Percentiles rank a stretch among this genome's conserved stretches.
Evolutionary conservation across 2,888 invertebrate genomes (phyloP).

Genomic region (Drosophila emarginata): DNA sequence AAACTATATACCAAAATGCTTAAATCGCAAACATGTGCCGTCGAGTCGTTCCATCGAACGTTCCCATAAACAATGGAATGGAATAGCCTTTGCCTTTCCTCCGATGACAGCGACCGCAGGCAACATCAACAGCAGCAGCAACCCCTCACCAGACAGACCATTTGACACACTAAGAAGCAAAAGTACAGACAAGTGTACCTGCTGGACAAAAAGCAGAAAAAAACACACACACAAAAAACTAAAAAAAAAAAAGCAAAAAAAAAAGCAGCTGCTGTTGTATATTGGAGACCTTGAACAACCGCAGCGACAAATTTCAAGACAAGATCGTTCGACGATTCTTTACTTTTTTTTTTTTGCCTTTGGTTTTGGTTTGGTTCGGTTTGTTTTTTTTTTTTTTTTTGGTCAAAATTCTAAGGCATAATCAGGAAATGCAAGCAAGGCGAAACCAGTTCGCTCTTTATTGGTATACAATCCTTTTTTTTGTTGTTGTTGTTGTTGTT

Average conservation of each 20-base stretch:
- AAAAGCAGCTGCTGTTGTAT: constrained; percentile 60
- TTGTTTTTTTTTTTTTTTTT: constrained; percentile 20
- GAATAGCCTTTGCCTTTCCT: constrained; percentile 23
- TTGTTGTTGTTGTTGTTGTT: constrained; percentile 23
- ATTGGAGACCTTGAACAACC: constrained; percentile 65
- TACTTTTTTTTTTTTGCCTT: not conserved
- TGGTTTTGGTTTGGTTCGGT: constrained; percentile 29
- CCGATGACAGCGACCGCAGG: no score
- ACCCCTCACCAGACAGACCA: constrained; percentile 55
- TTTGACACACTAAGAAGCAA: constrained; percentile 65
- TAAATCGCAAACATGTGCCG: constrained; percentile 64
- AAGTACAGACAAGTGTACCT: constrained; percentile 73
- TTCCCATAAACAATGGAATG: constrained; percentile 51
- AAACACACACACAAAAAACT: not conserved
- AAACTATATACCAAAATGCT: constrained; percentile 45
- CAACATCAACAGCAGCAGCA: no score
- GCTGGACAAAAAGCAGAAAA: constrained; percentile 31
- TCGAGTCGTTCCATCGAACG: not conserved
- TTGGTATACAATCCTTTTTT: constrained; percentile 36
- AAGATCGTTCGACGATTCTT: constrained; percentile 14
- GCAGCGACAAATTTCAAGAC: constrained; percentile 68
- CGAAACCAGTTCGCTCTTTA: constrained; percentile 55
- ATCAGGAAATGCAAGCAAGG: constrained; percentile 72
- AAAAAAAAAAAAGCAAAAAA: constrained; percentile 8
- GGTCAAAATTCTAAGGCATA: constrained; percentile 70